Percentiles rank a stretch among this genome's conserved stretches.
Evolutionary conservation across 2,113 vertebrate species (phyloP).

Genomic region (Seriola dumerili): DNA sequence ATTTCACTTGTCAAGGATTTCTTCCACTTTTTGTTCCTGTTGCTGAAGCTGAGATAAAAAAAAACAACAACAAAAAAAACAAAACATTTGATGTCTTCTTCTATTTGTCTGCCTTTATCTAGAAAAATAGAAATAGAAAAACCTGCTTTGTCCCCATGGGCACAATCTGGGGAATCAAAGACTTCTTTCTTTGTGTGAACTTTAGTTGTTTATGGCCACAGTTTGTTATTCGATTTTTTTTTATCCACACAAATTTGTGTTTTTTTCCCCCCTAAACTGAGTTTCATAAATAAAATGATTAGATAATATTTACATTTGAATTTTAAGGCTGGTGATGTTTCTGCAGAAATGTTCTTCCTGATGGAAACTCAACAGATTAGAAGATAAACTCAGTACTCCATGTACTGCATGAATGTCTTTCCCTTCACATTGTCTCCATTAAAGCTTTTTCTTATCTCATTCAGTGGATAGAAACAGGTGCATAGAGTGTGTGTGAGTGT

Average conservation of each 20-base stretch:
- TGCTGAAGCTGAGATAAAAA: background rate
- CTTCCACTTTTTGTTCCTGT: background rate
- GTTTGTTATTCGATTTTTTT: background rate
- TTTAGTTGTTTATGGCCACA: background rate
- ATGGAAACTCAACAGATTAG: background rate
- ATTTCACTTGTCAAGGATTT: background rate
- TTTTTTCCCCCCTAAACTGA: background rate
- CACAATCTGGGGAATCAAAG: background rate
- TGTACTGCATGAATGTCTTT: too few relatives aligned
- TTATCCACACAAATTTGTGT: background rate
- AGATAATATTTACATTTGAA: background rate
- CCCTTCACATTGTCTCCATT: background rate
- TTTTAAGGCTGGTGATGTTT: background rate
- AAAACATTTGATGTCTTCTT: background rate
- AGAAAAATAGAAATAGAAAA: background rate
- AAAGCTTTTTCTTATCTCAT: background rate
- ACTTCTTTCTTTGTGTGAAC: background rate
- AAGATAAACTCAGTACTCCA: background rate
- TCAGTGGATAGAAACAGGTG: constrained; percentile 45
- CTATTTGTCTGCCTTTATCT: background rate
- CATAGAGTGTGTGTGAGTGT: background rate
- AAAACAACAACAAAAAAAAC: background rate
- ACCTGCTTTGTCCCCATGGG: too few relatives aligned
- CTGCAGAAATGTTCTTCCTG: background rate
- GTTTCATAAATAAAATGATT: background rate